These are phyloP conservation scores for Philotrypesis tridentata DNA, from an alignment of 1,140 invertebrate genomes.

Conservation along the genomic window DNA sequence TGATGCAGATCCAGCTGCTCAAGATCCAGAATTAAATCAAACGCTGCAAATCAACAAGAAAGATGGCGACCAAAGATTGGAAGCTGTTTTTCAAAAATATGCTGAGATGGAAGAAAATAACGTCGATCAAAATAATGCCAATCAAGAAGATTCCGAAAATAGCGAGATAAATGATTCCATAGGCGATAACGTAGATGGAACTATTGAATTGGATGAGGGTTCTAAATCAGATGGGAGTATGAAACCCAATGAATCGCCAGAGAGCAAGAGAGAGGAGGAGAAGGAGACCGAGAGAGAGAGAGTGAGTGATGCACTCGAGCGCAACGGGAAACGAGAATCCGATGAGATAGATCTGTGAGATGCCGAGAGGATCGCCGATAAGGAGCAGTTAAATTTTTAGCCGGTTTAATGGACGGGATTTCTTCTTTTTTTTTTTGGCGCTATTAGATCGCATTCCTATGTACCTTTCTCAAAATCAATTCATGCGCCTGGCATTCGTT, in stretches of 20 bases:
- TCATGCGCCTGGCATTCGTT: neutral
- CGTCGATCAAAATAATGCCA: too few relatives aligned
- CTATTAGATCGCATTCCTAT: neutral
- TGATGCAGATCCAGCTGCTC: conserved; percentile 73
- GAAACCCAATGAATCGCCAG: too few relatives aligned
- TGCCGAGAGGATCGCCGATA: neutral
- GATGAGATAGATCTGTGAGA: neutral
- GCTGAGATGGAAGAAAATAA: conserved; percentile 61
- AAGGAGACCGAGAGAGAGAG: too few relatives aligned
- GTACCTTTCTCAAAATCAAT: neutral
- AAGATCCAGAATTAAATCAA: conserved; percentile 66
- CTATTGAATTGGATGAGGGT: too few relatives aligned
- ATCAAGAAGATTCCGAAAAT: too few relatives aligned
- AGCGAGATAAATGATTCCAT: too few relatives aligned
- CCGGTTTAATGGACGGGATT: neutral
- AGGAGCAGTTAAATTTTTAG: neutral
- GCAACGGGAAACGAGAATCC: neutral
- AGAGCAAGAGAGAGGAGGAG: too few relatives aligned
- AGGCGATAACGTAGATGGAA: too few relatives aligned
- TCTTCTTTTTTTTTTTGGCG: neutral
- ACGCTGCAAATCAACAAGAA: conserved; percentile 71
- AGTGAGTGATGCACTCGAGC: neutral
- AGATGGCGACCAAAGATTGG: conserved; percentile 68
- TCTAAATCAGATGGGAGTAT: too few relatives aligned
- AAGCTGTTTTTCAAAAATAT: conserved; percentile 73